Percentiles rank a stretch among this genome's conserved stretches.
These are phyloP conservation scores for Aplochiton taeniatus DNA, from an alignment of 2,797 vertebrate genomes.

Conservation along the genomic window DNA sequence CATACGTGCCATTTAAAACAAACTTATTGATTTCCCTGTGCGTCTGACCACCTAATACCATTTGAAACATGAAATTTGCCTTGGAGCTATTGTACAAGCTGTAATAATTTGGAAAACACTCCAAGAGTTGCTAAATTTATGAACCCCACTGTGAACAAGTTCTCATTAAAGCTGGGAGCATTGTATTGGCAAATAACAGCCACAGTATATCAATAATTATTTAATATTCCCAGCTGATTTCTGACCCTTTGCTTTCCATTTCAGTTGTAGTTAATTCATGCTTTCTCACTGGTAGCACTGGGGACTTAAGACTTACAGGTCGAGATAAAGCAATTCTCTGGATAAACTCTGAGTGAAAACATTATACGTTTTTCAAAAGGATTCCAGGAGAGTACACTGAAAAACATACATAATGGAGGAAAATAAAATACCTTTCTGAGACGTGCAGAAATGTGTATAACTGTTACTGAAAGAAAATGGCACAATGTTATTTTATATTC, in stretches of 20 bases:
- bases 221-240: slow-evolving; percentile 27
- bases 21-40: slow-evolving; percentile 42
- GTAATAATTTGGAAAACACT: slow-evolving; percentile 43
- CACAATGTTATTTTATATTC: too few relatives aligned
- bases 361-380: not conserved
- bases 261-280: slow-evolving; percentile 35
- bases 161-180: slow-evolving; percentile 37
- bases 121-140: slow-evolving; percentile 25
- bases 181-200: slow-evolving; percentile 26
- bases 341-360: slow-evolving; percentile 8
- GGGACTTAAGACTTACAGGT: slow-evolving; percentile 22
- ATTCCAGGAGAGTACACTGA: not conserved
- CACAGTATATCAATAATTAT: slow-evolving; percentile 36
- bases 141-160: slow-evolving; percentile 32
- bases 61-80: slow-evolving; percentile 46
- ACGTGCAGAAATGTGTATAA: too few relatives aligned
- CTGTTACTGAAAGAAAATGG: too few relatives aligned
- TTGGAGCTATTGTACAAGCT: slow-evolving; percentile 35
- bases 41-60: slow-evolving; percentile 26
- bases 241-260: slow-evolving; percentile 2
- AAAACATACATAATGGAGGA: not conserved
- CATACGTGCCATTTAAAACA: too few relatives aligned
- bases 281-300: slow-evolving; percentile 5
- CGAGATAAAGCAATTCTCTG: slow-evolving; percentile 3
- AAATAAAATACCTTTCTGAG: not conserved